phyloP scores from a whole-genome alignment of 2,113 vertebrate genomes.

The cattle (Bos taurus) region ARS-UCD2.0 NC_037330.1:119792001-119792500 shows the following conservation, averaged over 20 bases:
- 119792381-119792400: not conserved
- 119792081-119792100: not conserved
- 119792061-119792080: not conserved
- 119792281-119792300: not conserved
- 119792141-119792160: not conserved
- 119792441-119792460: not conserved
- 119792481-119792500: not conserved
- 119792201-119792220: not conserved
- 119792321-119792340: accelerated
- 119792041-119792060: not conserved
- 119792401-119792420: not conserved
- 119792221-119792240: not conserved
- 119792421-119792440: not conserved
- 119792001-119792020: not conserved
- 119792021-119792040: not conserved
- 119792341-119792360: too few relatives aligned
- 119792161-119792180: not conserved
- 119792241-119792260: not conserved
- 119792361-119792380: accelerated
- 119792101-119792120: not conserved
- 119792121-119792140: not conserved
- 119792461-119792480: not conserved
- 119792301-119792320: not conserved
- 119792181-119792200: accelerated
- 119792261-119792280: not conserved